Evolutionary conservation across 2,797 vertebrate species (phyloP).

Genomic region (Trachops cirrhosus): DNA sequence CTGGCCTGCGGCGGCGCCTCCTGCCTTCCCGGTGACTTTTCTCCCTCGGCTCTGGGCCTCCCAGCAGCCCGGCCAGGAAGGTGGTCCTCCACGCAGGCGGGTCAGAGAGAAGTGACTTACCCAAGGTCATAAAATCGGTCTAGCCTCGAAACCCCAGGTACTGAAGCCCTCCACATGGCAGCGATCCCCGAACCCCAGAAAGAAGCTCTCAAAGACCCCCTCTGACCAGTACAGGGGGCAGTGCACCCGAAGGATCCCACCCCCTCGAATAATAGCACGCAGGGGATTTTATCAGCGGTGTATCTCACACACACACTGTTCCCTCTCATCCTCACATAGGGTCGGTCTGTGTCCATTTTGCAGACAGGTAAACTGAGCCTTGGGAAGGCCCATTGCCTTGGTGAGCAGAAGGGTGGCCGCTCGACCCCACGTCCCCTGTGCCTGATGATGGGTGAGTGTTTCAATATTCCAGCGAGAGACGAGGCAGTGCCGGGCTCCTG

Average conservation of each 20-base stretch:
- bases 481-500: neutral
- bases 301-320: neutral
- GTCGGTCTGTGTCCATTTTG: neutral
- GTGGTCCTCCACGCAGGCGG: no score
- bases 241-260: neutral
- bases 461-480: neutral
- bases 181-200: neutral
- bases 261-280: neutral
- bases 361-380: neutral
- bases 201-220: neutral
- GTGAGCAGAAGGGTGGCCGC: neutral
- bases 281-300: neutral
- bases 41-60: neutral
- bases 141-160: neutral
- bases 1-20: neutral
- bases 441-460: neutral
- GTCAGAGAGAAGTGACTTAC: neutral
- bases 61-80: neutral
- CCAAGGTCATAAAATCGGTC: neutral
- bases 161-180: accelerated
- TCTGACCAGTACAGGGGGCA: neutral
- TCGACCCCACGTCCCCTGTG: neutral
- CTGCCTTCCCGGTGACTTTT: neutral
- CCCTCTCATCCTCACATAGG: neutral
- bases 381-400: neutral